Conservation (phyloP, 2,797 vertebrate genomes). For the Alosa sapidissima region DNA sequence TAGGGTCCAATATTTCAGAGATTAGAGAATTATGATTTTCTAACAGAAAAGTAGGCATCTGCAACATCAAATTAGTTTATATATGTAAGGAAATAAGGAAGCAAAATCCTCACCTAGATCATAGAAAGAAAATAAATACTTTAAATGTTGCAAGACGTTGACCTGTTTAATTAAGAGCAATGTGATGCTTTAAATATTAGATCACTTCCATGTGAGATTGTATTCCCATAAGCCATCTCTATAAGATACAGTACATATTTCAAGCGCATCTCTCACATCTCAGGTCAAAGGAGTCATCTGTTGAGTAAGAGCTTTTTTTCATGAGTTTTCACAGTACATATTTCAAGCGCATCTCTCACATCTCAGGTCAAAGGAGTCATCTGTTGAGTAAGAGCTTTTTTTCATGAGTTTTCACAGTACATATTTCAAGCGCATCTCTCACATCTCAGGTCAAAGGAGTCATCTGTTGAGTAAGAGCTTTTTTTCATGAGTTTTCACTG, state of each 20-base stretch:
- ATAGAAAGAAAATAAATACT: slow-evolving; percentile 64
- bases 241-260: slow-evolving; percentile 48
- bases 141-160: slow-evolving; percentile 71
- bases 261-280: slow-evolving; percentile 5
- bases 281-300: neutral
- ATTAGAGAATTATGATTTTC: too few relatives aligned
- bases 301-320: neutral
- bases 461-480: neutral
- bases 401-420: slow-evolving; percentile 14
- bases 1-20: too few relatives aligned
- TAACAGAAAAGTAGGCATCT: too few relatives aligned
- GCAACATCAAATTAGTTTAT: too few relatives aligned
- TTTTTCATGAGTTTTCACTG: neutral
- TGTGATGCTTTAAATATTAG: slow-evolving; percentile 68
- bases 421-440: slow-evolving; percentile 48
- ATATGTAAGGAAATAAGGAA: slow-evolving; percentile 59
- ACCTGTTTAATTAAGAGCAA: slow-evolving; percentile 73
- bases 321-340: slow-evolving; percentile 39
- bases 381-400: neutral
- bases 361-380: neutral
- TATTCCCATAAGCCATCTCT: slow-evolving; percentile 1
- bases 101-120: slow-evolving; percentile 69
- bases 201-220: slow-evolving; percentile 40
- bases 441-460: neutral
- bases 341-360: slow-evolving; percentile 41